These are phyloP conservation scores for Melieria crassipennis DNA, from an alignment of 2,888 invertebrate genomes.

Conservation along the genomic window DNA sequence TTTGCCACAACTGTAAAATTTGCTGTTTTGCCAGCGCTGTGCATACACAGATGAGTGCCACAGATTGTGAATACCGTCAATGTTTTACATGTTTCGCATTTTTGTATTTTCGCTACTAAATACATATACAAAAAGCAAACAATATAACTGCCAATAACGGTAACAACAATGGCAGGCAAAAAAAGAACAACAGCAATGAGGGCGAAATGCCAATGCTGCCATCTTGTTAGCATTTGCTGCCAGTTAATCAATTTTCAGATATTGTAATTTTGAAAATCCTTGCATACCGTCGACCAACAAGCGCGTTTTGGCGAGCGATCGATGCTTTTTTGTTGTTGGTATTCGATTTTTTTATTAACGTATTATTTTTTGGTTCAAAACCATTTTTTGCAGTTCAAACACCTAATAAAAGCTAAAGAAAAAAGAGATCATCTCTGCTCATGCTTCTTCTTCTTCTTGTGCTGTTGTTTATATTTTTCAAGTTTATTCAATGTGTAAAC, in stretches of 20 bases:
- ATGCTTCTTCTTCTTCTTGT: not conserved
- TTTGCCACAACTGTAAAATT: no score
- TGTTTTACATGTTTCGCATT: not conserved
- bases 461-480: slow-evolving; percentile 27
- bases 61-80: no score
- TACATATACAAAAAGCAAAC: not conserved
- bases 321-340: not conserved
- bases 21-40: no score
- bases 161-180: not conserved
- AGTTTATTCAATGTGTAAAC: slow-evolving; percentile 28
- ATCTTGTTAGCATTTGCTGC: slow-evolving; percentile 11
- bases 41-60: no score
- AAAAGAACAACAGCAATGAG: not conserved
- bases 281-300: no score
- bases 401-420: slow-evolving; percentile 4
- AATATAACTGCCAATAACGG: not conserved
- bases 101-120: not conserved
- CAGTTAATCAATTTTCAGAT: not conserved
- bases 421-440: no score
- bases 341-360: not conserved
- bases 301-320: no score
- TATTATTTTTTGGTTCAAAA: not conserved
- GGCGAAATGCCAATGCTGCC: not conserved
- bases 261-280: not conserved
- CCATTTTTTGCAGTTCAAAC: slow-evolving; percentile 16